These are phyloP conservation scores for Valencia hispanica DNA, from an alignment of 2,797 vertebrate genomes.

Conservation along the genomic window DNA sequence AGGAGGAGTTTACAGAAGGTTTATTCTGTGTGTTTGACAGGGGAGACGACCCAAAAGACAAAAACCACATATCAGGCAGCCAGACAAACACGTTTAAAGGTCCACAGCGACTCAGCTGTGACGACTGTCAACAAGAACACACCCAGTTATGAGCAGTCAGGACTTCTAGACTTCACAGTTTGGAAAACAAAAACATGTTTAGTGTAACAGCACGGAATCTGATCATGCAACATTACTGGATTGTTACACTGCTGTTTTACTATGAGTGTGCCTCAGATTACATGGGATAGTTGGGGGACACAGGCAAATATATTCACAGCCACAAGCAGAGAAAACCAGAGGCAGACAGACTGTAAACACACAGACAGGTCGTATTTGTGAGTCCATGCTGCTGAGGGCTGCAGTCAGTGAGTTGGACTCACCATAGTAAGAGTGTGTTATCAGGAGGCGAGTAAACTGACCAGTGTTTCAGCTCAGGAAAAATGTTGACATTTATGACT, in stretches of 20 bases:
- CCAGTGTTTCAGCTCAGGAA: slow-evolving; percentile 35
- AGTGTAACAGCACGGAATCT: background rate
- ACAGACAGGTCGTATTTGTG: slow-evolving; percentile 3
- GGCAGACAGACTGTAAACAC: slow-evolving; percentile 29
- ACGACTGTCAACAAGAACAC: slow-evolving; percentile 19
- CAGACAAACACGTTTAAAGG: slow-evolving; percentile 17
- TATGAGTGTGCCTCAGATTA: slow-evolving; percentile 4
- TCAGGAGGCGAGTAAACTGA: slow-evolving; percentile 42
- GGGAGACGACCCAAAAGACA: background rate
- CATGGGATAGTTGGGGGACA: slow-evolving; percentile 1
- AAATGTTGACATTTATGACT: slow-evolving; percentile 26
- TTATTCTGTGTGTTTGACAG: background rate
- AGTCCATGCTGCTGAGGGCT: background rate
- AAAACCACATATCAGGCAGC: background rate
- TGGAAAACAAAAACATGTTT: background rate
- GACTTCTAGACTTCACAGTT: background rate
- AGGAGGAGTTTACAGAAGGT: background rate
- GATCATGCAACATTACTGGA: background rate
- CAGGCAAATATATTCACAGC: slow-evolving; percentile 21
- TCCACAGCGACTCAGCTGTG: slow-evolving; percentile 5
- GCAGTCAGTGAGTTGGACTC: slow-evolving; percentile 17
- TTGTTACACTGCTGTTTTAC: background rate
- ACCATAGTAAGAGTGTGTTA: slow-evolving; percentile 28
- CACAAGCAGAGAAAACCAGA: slow-evolving; percentile 4
- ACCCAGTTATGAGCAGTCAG: background rate